A percentile compares a stretch with the other conserved stretches of the same genome.
These are phyloP conservation scores for Tenthredo livida DNA, from an alignment of 2,888 invertebrate species.

Conservation along the genomic window DNA sequence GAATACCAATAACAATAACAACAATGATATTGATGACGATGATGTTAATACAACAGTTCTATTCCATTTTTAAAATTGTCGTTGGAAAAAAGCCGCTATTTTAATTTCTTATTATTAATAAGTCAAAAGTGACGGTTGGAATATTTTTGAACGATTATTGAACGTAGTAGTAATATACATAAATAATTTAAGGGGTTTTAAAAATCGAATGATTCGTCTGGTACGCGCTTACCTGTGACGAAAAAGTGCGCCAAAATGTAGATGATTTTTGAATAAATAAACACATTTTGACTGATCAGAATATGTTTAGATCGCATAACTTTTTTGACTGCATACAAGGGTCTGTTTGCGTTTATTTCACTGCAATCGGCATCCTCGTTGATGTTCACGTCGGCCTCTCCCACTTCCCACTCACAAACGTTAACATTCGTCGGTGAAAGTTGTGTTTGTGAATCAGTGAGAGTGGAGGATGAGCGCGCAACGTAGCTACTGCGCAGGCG, in stretches of 20 bases:
- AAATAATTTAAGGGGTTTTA: not conserved
- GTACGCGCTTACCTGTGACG: conserved; percentile 19
- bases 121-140: not conserved
- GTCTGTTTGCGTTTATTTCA: not conserved
- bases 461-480: not conserved
- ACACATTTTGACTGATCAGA: conserved; percentile 7
- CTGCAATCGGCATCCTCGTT: not conserved
- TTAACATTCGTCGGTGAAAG: conserved; percentile 1
- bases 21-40: not conserved
- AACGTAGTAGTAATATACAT: not conserved
- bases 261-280: conserved; percentile 26
- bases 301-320: conserved; percentile 38
- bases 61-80: not conserved
- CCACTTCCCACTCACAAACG: conserved; percentile 41
- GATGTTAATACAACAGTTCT: not conserved
- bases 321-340: not conserved
- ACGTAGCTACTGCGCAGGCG: not conserved
- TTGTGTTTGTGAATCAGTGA: conserved; percentile 21
- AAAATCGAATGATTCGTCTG: not conserved
- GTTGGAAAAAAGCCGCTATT: not conserved
- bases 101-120: not conserved
- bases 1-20: not conserved
- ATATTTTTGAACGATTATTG: not conserved
- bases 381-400: conserved; percentile 23
- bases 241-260: conserved; percentile 22